Conservation (phyloP, 2,113 vertebrate species). For the Dicentrarchus labrax region DNA sequence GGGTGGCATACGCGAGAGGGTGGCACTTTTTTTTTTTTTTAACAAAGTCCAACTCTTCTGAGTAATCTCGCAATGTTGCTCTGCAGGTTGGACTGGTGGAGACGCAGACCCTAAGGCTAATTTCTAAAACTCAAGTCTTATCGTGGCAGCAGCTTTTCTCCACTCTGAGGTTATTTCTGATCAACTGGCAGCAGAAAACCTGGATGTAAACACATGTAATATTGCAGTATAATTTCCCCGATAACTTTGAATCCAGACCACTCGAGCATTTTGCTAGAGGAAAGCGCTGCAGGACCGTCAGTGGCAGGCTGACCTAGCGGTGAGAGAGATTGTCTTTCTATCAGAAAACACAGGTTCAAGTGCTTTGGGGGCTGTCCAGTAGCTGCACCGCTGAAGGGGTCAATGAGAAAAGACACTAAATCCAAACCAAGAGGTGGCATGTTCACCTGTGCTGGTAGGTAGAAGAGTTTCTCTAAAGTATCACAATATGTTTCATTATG, state of each 20-base stretch:
- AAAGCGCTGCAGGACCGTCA: neutral
- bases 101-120: slow-evolving; percentile 28
- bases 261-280: neutral
- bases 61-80: slow-evolving; percentile 35
- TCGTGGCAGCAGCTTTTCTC: neutral
- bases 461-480: neutral
- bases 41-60: neutral
- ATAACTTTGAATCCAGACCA: neutral
- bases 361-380: slow-evolving; percentile 1
- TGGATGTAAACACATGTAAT: neutral
- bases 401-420: slow-evolving; percentile 3
- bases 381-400: slow-evolving; percentile 4
- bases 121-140: slow-evolving; percentile 3
- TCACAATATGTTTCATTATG: neutral
- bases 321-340: neutral
- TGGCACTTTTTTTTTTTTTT: neutral
- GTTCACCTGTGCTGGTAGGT: neutral
- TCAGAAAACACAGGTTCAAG: slow-evolving; percentile 10
- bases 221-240: neutral
- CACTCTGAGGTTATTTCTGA: neutral
- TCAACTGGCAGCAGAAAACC: neutral
- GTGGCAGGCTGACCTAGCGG: neutral
- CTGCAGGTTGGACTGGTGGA: slow-evolving; percentile 54
- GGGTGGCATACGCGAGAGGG: neutral
- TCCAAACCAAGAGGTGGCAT: neutral